Evolutionary conservation across 1,140 invertebrate genomes (phyloP), one percentile per base, ranked within the genome.

Genomic region (Tribolium madens): DNA sequence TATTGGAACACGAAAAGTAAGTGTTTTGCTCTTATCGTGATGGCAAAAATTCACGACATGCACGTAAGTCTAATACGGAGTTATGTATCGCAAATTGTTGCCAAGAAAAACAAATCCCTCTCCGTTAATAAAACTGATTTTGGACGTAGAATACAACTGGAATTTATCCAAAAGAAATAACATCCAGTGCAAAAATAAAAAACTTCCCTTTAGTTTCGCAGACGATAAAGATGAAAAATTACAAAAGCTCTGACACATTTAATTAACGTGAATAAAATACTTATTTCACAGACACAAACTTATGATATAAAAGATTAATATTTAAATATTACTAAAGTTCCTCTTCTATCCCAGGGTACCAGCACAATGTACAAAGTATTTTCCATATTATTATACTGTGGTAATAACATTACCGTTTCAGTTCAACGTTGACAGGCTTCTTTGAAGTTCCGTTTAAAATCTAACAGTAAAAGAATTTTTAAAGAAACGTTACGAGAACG

Each of bases 41-140:
- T 42, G n/a, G 9, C 9, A 42, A 42, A 42, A 42, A 42, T 10
- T 42, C 36, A 9, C 21, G 21, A 26, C 7, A 42, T 42, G 36
- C 36, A 42, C 7, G 36, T 42, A 42, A 42, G 36, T 42, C 12
- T 36, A 60, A 60, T 21, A 57, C 15, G 21, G 21, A 57, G 7
- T 21, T 57, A 57, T 26, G 15, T 13, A 60, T 60, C 17, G 13
- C 50, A 17, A 57, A 64, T 3, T 26, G 57, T 33, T 64, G 57
- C 57, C 57, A 64, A 64, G 57, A 64, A 64, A 64, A 64, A 64
- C 57, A 64, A 64, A 64, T 64, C 53, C 53, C 26, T 60, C 18
- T 60, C 21, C 57, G 21, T 26, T 33, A 64, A 64, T 64, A 64
- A 64, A 64, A 64, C 57, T 64, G 21, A n/a, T 64, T 64, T 64